Evolutionary conservation across 2,797 vertebrate species (phyloP), one percentile per base, ranked within the genome.

Genomic region (Odontamblyopus rebecca): DNA sequence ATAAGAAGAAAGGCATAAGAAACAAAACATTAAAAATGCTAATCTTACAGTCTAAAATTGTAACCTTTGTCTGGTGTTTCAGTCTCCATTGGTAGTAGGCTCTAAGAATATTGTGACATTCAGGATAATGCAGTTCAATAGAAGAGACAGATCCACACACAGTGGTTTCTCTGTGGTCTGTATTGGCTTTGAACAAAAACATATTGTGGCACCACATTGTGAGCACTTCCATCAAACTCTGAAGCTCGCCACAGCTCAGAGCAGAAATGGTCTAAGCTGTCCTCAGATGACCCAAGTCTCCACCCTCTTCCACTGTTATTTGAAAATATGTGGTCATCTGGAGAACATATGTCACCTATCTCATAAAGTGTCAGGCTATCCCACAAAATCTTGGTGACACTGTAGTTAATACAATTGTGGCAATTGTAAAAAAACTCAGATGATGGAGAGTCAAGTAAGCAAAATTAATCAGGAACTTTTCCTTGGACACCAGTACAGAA

Each of bases 301-400:
- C 29, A 32, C 11, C 15, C 2, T 60, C 23, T 59, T 59, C 13
- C 4, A 6, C 9, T 16, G 35, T 35, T 15, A 72, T 61, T 38
- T 92, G 91, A 87, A 87, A 90, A 88, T 73, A 89, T 74, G 91
- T 83, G 92, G 91, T 90, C 91, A 88, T 89, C 91, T 93, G 79
- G 86, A 91, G 91, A 26, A 60, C 23, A 26, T 56, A 16, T 6
- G 6, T 0, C 7, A 60, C 2, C 57, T 16, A 4, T 29, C 64
- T 70, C 60, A 23, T 54, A 23, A 64, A 11, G 18, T 54, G 61
- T 61, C 13, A 38, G 32, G 13, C 7, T 32, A 30, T 19, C 68
- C 30, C 70, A 68, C 65, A 32, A 6, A 16, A 19, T n/a, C 38
- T 66, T 61, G 50, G 30, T 77, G 9, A 41, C n/a, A 48, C 38